A percentile compares a stretch with the other conserved stretches of the same genome.
Conservation (phyloP, 2,888 invertebrate species). For the Plutella xylostella region DNA sequence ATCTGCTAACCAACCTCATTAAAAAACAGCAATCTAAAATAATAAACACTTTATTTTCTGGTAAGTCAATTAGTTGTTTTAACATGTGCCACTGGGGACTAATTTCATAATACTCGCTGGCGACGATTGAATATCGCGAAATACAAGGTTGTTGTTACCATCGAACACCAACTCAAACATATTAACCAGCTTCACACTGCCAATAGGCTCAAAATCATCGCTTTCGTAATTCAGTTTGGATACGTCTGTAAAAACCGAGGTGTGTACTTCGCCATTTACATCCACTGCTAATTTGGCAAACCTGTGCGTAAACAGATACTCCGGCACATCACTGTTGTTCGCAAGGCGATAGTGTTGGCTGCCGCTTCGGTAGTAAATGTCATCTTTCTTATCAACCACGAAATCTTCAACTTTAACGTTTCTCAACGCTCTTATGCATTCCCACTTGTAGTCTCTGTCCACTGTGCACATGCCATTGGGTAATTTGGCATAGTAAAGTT, state of each 20-base stretch:
- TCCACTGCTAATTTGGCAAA: not conserved
- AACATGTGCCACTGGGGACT: no score
- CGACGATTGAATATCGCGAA: not conserved
- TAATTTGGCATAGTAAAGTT: not conserved
- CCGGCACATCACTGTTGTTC: not conserved
- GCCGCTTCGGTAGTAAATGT: not conserved
- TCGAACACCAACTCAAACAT: not conserved
- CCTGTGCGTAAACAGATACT: not conserved
- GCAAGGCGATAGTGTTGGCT: not conserved
- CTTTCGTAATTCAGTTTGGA: not conserved
- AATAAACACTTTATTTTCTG: no score
- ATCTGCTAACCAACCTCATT: no score
- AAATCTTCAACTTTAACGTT: not conserved
- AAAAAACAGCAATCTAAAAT: no score
- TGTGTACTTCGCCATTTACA: not conserved
- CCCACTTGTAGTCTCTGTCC: no score
- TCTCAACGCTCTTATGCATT: no score
- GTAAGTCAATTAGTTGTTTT: no score
- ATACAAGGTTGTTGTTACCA: not conserved
- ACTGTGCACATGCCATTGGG: not conserved
- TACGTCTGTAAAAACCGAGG: not conserved
- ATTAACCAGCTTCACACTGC: not conserved
- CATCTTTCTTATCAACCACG: not conserved
- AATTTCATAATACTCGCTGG: no score
- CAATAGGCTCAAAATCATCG: not conserved